Conservation (phyloP, 2,113 vertebrate genomes). For the Strix aluco region DNA sequence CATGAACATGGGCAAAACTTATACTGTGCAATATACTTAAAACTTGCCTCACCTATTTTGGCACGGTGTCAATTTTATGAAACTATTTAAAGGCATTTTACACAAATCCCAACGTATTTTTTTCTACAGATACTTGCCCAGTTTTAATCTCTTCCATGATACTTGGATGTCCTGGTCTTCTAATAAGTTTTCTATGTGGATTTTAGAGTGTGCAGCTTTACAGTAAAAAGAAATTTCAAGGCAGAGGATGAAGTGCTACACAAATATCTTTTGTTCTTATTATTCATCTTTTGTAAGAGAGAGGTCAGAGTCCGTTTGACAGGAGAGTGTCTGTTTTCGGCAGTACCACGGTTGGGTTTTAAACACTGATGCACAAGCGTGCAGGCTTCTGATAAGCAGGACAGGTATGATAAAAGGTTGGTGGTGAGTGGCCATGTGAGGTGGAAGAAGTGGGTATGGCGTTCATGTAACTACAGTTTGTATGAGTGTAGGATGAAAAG, state of each 20-base stretch:
- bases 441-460: background rate
- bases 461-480: background rate
- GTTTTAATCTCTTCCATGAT: background rate
- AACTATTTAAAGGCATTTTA: background rate
- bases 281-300: background rate
- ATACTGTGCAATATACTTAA: fast-evolving
- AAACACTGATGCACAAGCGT: background rate
- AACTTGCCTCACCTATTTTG: background rate
- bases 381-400: background rate
- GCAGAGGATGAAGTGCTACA: background rate
- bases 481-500: background rate
- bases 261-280: background rate
- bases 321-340: background rate
- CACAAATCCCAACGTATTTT: background rate
- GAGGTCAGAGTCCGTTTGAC: background rate
- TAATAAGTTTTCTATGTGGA: background rate
- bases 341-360: background rate
- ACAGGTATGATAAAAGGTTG: background rate
- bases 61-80: background rate
- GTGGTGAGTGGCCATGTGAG: background rate
- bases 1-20: background rate
- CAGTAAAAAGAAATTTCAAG: background rate
- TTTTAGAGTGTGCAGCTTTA: background rate
- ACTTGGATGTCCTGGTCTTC: background rate
- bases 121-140: background rate